Percentiles rank a stretch among this genome's conserved stretches.
phyloP scores from a whole-genome alignment of 2,888 invertebrate species.

The Eupithecia pulchellata region DNA sequence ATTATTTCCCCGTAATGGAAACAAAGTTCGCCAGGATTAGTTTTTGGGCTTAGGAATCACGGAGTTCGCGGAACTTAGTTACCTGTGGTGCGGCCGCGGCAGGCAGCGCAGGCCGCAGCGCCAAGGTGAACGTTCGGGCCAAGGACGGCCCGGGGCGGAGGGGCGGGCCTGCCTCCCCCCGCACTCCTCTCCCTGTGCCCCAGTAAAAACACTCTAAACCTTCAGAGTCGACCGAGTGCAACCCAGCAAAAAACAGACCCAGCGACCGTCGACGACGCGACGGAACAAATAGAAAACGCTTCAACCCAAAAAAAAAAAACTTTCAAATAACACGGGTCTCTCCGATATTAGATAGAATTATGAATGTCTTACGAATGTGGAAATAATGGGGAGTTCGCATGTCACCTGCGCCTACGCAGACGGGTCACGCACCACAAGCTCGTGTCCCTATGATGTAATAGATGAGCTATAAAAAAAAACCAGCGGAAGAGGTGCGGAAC shows the following conservation, averaged over 20 bases:
- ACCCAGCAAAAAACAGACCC: constrained; percentile 80
- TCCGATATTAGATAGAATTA: constrained; percentile 76
- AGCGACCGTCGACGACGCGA: constrained; percentile 45
- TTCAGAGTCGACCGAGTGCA: constrained; percentile 73
- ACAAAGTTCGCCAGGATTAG: constrained; percentile 68
- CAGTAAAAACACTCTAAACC: constrained; percentile 79
- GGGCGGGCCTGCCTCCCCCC: constrained; percentile 65
- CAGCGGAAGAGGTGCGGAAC: constrained; percentile 77
- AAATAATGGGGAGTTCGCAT: constrained; percentile 73
- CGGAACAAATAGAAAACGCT: constrained; percentile 83
- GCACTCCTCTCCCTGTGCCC: constrained; percentile 58
- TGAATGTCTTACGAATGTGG: constrained; percentile 63
- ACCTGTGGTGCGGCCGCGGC: constrained; percentile 74
- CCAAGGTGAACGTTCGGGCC: constrained; percentile 85
- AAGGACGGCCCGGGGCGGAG: constrained; percentile 80
- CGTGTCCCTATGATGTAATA: constrained; percentile 75
- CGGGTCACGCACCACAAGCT: constrained; percentile 68
- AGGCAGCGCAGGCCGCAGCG: constrained; percentile 61
- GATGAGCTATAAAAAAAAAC: constrained; percentile 67
- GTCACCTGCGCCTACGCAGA: constrained; percentile 80
- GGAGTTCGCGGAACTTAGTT: constrained; percentile 85
- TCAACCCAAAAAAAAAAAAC: constrained; percentile 68
- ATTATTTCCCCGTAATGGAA: constrained; percentile 31
- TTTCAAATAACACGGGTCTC: constrained; percentile 76
- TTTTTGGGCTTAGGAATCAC: constrained; percentile 81